Evolutionary conservation across 1,140 invertebrate species (phyloP), one percentile per base, ranked within the genome.

Genomic region (Drosophila tristis): DNA sequence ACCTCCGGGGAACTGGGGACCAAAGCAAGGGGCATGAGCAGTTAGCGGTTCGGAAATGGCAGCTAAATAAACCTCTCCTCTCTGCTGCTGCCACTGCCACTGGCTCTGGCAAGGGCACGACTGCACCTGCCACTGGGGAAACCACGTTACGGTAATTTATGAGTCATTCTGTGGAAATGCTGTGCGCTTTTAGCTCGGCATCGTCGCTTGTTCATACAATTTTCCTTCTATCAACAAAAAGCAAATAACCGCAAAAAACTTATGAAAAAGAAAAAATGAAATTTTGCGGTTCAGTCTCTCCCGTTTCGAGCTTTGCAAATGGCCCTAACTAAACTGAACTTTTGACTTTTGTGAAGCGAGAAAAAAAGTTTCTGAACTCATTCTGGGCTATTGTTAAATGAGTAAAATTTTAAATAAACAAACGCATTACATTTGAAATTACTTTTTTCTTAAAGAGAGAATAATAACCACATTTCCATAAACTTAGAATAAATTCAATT

Each of bases 141-240:
- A 87, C 70, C 78, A 64, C 73, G 68, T 74, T 55, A 56, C 50
- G 57, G 78, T 74, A 87, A 87, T 87, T 87, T 89, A 87, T 87
- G 82, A 87, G 62, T 87, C 84, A 89, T 87, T 67, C 80, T 56
- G 58, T 78, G 74, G 50, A 65, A 70, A 58, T 15, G 45, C 55
- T 85, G 50, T 66, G 55, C 75, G 63, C 55, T 67, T 67, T 78
- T 57, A 56, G 78, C 70, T 72, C 29, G 23, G 25, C 61, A 55
- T 23, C 42, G 47, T 47, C 51, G 43, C 26, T 43, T 43, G 63
- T 76, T 64, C 66, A 63, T 57, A 50, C 60, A 44, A 66, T 78
- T 86, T 78, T 73, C 62, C 65, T 86, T 86, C 71, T 85, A 64
- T 56, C 13, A 53, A 5, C 35, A 50, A 23, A 50, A 39, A 59